Percentiles rank a stretch among this genome's conserved stretches.
These are phyloP conservation scores for Drosophila pallidifrons DNA, from an alignment of 1,140 invertebrate species.

Conservation along the genomic window DNA sequence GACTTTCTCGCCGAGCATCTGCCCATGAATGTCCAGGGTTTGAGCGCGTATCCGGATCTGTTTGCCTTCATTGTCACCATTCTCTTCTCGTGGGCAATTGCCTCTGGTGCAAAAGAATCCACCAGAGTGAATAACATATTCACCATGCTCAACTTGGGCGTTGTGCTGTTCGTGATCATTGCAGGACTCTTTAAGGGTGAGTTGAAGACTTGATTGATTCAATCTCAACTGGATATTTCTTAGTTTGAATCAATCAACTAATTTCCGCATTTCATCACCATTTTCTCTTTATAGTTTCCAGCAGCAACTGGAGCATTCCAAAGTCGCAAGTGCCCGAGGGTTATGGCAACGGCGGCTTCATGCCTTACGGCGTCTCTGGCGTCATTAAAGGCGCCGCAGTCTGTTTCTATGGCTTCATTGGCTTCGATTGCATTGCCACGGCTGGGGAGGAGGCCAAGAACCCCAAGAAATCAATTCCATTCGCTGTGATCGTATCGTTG, in stretches of 20 bases:
- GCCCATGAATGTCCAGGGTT: slow-evolving; percentile 89
- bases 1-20: slow-evolving; percentile 88
- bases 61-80: slow-evolving; percentile 91
- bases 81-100: slow-evolving; percentile 89
- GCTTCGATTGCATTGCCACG: slow-evolving; percentile 95
- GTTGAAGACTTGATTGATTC: slow-evolving; percentile 58
- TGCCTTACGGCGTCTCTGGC: slow-evolving; percentile 92
- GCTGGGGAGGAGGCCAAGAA: slow-evolving; percentile 94
- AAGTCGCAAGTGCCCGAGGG: slow-evolving; percentile 86
- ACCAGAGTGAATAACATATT: slow-evolving; percentile 96
- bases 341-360: slow-evolving; percentile 91
- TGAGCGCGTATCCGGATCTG: slow-evolving; percentile 93
- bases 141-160: slow-evolving; percentile 93
- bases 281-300: slow-evolving; percentile 40
- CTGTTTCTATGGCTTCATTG: slow-evolving; percentile 96
- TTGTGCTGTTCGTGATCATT: slow-evolving; percentile 93
- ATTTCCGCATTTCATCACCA: too few species aligned
- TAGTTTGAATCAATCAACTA: too few species aligned
- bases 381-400: slow-evolving; percentile 93
- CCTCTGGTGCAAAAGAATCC: slow-evolving; percentile 94
- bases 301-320: slow-evolving; percentile 89
- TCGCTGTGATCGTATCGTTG: slow-evolving; percentile 94
- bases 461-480: slow-evolving; percentile 94
- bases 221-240: too few species aligned
- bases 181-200: slow-evolving; percentile 92